Evolutionary conservation across 2,888 invertebrate species (phyloP), one percentile per base, ranked within the genome.

Genomic region (Morinoia aosen): DNA sequence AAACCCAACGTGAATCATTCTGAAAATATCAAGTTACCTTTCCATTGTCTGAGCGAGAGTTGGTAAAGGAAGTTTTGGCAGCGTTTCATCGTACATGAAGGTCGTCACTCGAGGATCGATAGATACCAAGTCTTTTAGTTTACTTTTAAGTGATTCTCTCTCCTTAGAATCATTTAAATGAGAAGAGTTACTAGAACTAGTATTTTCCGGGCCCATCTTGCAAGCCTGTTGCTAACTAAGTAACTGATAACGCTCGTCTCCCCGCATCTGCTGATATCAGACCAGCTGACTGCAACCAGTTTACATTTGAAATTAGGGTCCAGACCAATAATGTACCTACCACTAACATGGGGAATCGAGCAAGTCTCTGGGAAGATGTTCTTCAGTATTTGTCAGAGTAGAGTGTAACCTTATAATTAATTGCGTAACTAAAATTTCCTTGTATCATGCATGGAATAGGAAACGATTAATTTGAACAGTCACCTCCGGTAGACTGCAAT

Each of bases 61-160:
- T 40, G 98, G 98, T 56, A 98, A 97, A 14, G 98, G 98, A 33
- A 98, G 97, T 14, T 97, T 97, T 8, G 98, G 98, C 40, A 98
- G 97, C 12, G 97, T 97, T 91, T 98, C 97, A 96, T 98, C 98
- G 96, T 97, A 97, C 96, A 97, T 97, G 97, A 97, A 98, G 0
- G 98, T 98, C 96, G 97, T 97, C 95, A 97, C 97, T 0, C 93
- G 94, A 7, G 61, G 88, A 76, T 58, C 94, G 25, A 12, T 58
- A 11, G 76, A 56, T 25, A 88, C 40, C 2, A 90, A 4, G 19
- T 40, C 48, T 90, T 48, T 39, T 40, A 90, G 90, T 3, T 90
- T 90, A 39, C 40, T 48, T 40, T 40, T 48, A 33, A 90, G 7
- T 3, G 76, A 76, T 76, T 76, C 76, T 76, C 25, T 33, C 16